Conservation (phyloP, 2,797 vertebrate genomes). For the Calcarius lapponicus region DNA sequence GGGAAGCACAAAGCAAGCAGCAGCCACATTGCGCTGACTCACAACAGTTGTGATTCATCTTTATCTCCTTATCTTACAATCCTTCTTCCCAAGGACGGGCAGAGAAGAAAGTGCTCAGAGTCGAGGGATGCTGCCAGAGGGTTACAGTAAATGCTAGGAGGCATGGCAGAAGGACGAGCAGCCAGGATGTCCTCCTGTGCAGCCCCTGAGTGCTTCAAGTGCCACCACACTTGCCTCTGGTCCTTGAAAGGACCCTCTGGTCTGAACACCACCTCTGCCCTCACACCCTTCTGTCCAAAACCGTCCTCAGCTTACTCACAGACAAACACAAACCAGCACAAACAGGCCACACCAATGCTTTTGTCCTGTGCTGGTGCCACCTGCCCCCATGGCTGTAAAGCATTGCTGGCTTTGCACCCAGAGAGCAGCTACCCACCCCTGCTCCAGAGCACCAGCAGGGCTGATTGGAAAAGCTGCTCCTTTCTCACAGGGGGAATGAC, state of each 20-base stretch:
- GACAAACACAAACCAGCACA: not conserved
- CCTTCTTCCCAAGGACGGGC: not conserved
- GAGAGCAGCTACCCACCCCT: not conserved
- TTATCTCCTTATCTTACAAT: not conserved
- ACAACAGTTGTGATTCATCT: not conserved
- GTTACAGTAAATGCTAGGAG: not conserved
- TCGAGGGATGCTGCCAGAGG: accelerated
- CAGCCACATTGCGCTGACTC: not conserved
- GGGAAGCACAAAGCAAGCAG: not conserved
- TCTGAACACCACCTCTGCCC: not conserved
- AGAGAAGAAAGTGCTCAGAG: not conserved
- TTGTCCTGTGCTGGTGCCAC: not conserved
- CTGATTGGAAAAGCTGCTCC: not conserved
- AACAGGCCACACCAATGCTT: not conserved
- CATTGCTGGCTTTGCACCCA: not conserved
- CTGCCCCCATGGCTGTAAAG: not conserved
- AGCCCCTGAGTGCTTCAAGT: not conserved
- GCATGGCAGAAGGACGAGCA: not conserved
- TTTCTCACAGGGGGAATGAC: not conserved
- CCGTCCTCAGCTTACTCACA: not conserved
- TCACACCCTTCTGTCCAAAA: not conserved
- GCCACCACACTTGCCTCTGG: not conserved
- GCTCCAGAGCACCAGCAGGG: not conserved
- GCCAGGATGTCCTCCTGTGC: not conserved
- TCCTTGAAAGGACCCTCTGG: not conserved